phyloP scores from a whole-genome alignment of 2,113 vertebrate genomes.

The Coryphaenoides rupestris region DNA sequence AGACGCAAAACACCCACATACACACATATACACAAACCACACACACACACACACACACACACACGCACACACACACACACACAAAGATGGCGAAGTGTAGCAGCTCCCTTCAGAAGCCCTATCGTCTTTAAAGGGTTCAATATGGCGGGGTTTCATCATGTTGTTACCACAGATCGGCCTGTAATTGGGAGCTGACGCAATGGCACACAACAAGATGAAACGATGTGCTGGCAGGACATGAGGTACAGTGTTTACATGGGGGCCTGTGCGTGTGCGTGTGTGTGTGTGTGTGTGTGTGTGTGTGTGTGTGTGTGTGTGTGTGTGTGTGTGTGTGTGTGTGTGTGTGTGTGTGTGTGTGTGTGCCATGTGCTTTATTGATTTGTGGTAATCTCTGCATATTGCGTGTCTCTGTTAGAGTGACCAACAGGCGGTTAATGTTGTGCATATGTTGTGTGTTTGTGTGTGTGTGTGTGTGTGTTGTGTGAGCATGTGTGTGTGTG shows the following conservation, averaged over 20 bases:
- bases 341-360: not conserved
- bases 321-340: not conserved
- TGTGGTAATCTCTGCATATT: no score
- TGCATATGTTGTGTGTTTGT: no score
- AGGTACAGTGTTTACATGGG: not conserved
- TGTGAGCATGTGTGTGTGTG: no score
- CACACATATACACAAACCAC: no score
- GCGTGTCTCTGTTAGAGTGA: no score
- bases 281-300: constrained; percentile 1
- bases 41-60: not conserved
- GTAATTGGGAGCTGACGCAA: constrained; percentile 22
- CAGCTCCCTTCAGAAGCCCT: no score
- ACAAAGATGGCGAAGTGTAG: no score
- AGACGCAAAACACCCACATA: no score
- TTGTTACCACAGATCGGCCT: not conserved
- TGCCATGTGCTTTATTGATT: no score
- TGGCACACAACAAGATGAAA: constrained; percentile 7
- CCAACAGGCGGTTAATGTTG: no score
- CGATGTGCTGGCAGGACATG: not conserved
- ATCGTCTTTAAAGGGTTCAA: constrained; percentile 1
- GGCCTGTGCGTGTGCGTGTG: not conserved
- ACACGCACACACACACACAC: no score
- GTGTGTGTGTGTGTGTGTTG: no score
- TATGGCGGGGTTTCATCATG: constrained; percentile 1
- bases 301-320: not conserved